Percentiles rank a stretch among this genome's conserved stretches.
Evolutionary conservation across 2,113 vertebrate species (phyloP).

Genomic region (Albula glossodonta): DNA sequence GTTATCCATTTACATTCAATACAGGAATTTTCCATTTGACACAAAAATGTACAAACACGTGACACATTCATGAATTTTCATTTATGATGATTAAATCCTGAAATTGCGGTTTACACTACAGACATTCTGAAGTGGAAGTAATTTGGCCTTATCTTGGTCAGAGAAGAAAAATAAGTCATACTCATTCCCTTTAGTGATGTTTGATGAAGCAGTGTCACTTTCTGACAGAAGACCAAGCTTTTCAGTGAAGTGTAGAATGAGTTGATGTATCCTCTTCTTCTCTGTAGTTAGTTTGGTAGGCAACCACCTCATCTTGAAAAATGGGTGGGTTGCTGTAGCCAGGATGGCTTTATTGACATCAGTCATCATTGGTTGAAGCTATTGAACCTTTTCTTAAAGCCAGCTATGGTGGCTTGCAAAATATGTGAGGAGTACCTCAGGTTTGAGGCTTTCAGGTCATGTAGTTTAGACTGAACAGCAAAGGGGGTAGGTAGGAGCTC

Average conservation of each 20-base stretch:
- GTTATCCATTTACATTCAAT: too few species aligned
- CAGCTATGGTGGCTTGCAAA: constrained; percentile 27
- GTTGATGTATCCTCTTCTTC: constrained; percentile 20
- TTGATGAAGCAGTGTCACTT: constrained; percentile 13
- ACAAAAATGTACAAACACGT: too few species aligned
- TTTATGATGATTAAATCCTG: constrained; percentile 10
- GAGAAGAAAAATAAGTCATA: constrained; percentile 26
- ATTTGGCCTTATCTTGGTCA: constrained; percentile 19
- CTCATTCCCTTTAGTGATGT: constrained; percentile 20
- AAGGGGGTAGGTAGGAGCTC: constrained; percentile 22
- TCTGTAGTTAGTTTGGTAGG: background rate
- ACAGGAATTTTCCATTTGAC: too few species aligned
- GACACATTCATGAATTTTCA: too few species aligned
- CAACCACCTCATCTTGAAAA: constrained; percentile 28
- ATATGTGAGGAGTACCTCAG: constrained; percentile 12
- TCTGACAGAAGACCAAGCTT: constrained; percentile 31
- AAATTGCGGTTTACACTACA: constrained; percentile 12
- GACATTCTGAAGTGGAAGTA: constrained; percentile 17
- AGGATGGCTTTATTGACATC: constrained; percentile 29
- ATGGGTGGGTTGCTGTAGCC: constrained; percentile 25
- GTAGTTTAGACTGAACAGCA: constrained; percentile 27
- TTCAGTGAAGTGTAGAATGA: constrained; percentile 23
- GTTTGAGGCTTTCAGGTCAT: constrained; percentile 27
- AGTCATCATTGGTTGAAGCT: constrained; percentile 18
- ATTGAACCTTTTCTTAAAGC: constrained; percentile 24